Percentiles rank a stretch among this genome's conserved stretches.
Conservation (phyloP, 2,113 vertebrate species). For the Poecilia latipinna region DNA sequence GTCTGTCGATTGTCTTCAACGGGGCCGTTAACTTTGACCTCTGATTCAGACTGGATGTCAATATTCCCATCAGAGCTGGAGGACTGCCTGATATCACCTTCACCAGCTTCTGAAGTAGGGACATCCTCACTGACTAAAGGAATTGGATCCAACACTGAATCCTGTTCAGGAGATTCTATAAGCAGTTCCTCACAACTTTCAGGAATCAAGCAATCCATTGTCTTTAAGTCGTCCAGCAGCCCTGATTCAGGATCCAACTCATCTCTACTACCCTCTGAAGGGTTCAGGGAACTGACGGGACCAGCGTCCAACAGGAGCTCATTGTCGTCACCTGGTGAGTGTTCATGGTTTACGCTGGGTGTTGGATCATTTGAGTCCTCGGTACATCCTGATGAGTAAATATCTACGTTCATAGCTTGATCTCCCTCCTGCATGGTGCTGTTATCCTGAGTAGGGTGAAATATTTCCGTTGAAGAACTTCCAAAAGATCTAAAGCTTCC, state of each 20-base stretch:
- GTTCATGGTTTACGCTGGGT: constrained; percentile 1
- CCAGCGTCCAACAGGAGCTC: too few species aligned
- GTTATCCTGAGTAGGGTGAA: constrained; percentile 41
- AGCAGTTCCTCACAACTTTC: constrained; percentile 25
- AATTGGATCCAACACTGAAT: background rate
- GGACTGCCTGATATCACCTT: constrained; percentile 1
- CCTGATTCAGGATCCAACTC: constrained; percentile 37
- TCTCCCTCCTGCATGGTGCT: constrained; percentile 8
- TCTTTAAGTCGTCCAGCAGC: constrained; percentile 22
- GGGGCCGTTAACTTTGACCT: background rate
- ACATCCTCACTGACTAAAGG: constrained; percentile 1
- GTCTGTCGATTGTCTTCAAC: constrained; percentile 8
- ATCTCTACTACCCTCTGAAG: constrained; percentile 14
- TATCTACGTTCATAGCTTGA: background rate
- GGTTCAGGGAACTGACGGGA: background rate
- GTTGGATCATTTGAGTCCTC: constrained; percentile 9
- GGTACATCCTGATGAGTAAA: background rate
- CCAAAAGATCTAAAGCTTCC: constrained; percentile 59
- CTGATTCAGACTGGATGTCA: constrained; percentile 3
- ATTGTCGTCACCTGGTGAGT: background rate
- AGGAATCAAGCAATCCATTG: constrained; percentile 33
- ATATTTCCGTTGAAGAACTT: constrained; percentile 67
- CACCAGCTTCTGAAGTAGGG: background rate
- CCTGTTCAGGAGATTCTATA: constrained; percentile 34
- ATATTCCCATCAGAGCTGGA: constrained; percentile 10